These are phyloP conservation scores for Simalia tracyae DNA, from an alignment of 2,797 vertebrate species.

Conservation along the genomic window DNA sequence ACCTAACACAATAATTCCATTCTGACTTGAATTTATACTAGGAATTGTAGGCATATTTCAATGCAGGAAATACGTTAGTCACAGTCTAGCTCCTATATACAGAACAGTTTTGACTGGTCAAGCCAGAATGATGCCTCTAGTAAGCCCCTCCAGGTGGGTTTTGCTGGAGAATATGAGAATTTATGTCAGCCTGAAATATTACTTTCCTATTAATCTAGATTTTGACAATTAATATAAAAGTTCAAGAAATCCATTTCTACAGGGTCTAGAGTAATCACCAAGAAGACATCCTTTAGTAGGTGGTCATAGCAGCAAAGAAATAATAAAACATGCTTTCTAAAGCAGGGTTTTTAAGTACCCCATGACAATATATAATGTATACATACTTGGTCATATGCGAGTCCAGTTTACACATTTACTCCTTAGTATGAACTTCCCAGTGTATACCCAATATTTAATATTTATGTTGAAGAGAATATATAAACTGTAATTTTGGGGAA, in stretches of 20 bases:
- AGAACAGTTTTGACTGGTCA: not conserved
- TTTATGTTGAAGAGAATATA: not conserved
- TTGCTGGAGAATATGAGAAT: not conserved
- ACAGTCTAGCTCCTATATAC: not conserved
- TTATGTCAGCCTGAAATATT: not conserved
- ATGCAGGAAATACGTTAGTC: not conserved
- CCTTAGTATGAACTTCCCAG: not conserved
- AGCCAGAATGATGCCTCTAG: not conserved
- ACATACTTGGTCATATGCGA: not conserved
- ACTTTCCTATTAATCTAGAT: not conserved
- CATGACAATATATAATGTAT: not conserved
- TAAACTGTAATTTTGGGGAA: not conserved
- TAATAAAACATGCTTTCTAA: conserved; percentile 41
- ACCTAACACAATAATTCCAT: not conserved
- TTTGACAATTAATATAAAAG: not conserved
- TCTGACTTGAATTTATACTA: conserved; percentile 16
- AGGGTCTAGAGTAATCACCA: no score
- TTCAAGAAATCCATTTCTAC: not conserved
- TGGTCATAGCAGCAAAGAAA: conserved; percentile 52
- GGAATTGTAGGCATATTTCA: not conserved
- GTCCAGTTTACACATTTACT: not conserved
- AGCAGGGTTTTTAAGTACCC: not conserved
- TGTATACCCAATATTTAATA: not conserved
- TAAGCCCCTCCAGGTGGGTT: not conserved
- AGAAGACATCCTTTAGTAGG: conserved; percentile 35